Evolutionary conservation across 2,797 vertebrate genomes (phyloP), one percentile per base, ranked within the genome.

Genomic region (Thamnophis elegans): DNA sequence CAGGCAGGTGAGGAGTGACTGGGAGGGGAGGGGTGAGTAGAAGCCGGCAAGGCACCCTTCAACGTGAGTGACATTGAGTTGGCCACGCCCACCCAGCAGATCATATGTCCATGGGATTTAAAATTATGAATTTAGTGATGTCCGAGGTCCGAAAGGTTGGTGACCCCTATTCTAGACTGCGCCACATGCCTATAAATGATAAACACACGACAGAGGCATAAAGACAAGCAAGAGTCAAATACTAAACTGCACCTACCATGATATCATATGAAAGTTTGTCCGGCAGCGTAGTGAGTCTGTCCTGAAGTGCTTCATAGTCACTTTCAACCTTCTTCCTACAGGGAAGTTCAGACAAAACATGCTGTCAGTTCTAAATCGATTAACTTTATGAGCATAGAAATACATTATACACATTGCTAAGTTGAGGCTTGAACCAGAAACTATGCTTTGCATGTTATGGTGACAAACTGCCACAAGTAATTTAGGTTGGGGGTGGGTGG

Each of bases 231-330:
- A 47, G 56, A 59, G 32, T 10, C 62, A 73, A 5, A 9, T 59
- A 89, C 62, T 25, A 89, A 36, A 58, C 10, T 0, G 0, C 62
- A 97, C 98, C 82, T 97, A 99, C 99, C 99, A 99, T 99, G 96
- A 99, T 96, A 95, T 99, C 98, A 42, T 99, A 99, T 47, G 98
- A 99, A 93, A 99, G 97, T 89, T 98, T 98, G 94, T 99, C 98
- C 0, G 99, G 99, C 94, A 99, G 97, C 0, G 98, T 99, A 92
- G 92, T 93, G 32, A 99, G 98, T 13, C 98, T 98, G 2, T 99
- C 98, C 47, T 98, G 98, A 94, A 99, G 98, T 90, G 98, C 98
- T 90, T 98, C 98, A 85, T 99, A 99, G 96, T 99, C 99, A 13
- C 96, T 97, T 22, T 98, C 98, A 90, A 99, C 97, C 96, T 99